Evolutionary conservation across 2,888 invertebrate species (phyloP), one percentile per base, ranked within the genome.

Genomic region (Eupithecia dodoneata): DNA sequence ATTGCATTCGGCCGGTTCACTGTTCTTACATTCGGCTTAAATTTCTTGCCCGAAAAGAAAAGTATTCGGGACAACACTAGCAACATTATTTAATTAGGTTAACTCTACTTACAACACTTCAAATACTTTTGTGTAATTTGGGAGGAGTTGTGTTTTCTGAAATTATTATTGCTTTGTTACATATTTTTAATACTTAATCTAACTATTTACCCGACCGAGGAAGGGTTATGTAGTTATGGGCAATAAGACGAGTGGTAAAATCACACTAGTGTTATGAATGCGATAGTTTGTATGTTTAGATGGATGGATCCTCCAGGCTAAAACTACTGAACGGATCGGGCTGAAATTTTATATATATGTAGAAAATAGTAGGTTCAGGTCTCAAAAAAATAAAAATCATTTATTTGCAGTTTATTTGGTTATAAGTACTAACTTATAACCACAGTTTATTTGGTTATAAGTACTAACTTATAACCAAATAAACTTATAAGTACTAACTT

Each of bases 41-140:
- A 7, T 9, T 18, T 49, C 63, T 6, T 41, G 55, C 18, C 78
- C 75, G 78, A 78, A 75, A 30, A 52, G 2, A n/a, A 44, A 4
- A 66, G 44, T 13, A 47, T 7, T 0, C 18, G 41, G 2, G 72
- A 65, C 74, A 72, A 55, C 78, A 74, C 74, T 52, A 65, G 45
- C 2, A 30, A 15, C 15, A 76, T 76, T 78, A 76, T 78, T 73
- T 78, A 78, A 78, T 78, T 76, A 78, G 74, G 78, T 78, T 78
- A 78, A 76, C 66, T 69, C 65, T 63, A 74, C 72, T 52, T 78
- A 78, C 71, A 67, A 70, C 30, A 71, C 70, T 47, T 55, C 45
- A 59, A 78, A 75, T 75, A 73, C 47, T 73, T 73, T 71, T 71
- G 10, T 71, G 52, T 70, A 78, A 73, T 75, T 77, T 75, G 59